These are phyloP conservation scores for Drosophila lacertosa DNA, from an alignment of 1,140 invertebrate genomes.

Conservation along the genomic window DNA sequence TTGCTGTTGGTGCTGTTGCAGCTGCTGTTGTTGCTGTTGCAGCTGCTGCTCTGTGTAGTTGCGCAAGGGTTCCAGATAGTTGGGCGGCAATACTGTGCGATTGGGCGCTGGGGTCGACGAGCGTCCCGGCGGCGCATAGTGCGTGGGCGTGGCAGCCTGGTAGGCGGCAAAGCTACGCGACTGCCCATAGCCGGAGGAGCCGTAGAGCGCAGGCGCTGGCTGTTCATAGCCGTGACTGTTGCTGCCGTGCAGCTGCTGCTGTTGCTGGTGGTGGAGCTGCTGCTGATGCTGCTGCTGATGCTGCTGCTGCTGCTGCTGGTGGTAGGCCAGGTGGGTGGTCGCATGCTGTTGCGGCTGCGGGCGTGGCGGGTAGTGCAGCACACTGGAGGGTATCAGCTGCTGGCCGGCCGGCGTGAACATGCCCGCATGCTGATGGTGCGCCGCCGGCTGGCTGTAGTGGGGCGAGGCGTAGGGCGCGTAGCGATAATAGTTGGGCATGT, in stretches of 20 bases:
- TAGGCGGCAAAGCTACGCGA: slow-evolving; percentile 56
- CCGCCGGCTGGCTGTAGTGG: slow-evolving; percentile 62
- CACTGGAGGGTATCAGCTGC: slow-evolving; percentile 70
- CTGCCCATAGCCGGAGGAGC: slow-evolving; percentile 55
- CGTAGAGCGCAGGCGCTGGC: slow-evolving; percentile 56
- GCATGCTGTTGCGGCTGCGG: slow-evolving; percentile 39
- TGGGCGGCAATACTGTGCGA: slow-evolving; percentile 69
- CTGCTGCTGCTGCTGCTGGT: slow-evolving; percentile 22
- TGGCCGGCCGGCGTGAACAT: slow-evolving; percentile 75
- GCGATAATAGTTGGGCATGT: slow-evolving; percentile 71
- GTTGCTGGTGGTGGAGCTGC: slow-evolving; percentile 32
- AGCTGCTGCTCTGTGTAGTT: slow-evolving; percentile 46
- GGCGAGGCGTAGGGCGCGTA: slow-evolving; percentile 73
- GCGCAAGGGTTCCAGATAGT: slow-evolving; percentile 61
- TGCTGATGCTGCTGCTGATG: slow-evolving; percentile 21
- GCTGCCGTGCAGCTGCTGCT: slow-evolving; percentile 19
- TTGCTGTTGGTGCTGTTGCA: slow-evolving; percentile 4
- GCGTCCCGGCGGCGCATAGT: slow-evolving; percentile 58
- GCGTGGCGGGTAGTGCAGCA: slow-evolving; percentile 67
- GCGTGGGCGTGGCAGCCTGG: slow-evolving; percentile 28
- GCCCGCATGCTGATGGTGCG: slow-evolving; percentile 47
- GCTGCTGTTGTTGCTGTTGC: slow-evolving; percentile 22
- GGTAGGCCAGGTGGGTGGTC: slow-evolving; percentile 18
- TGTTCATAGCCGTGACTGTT: slow-evolving; percentile 59
- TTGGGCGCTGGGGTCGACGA: slow-evolving; percentile 69